phyloP scores from a whole-genome alignment of 2,797 vertebrate genomes.

The Tauraco hartlaubi region DNA sequence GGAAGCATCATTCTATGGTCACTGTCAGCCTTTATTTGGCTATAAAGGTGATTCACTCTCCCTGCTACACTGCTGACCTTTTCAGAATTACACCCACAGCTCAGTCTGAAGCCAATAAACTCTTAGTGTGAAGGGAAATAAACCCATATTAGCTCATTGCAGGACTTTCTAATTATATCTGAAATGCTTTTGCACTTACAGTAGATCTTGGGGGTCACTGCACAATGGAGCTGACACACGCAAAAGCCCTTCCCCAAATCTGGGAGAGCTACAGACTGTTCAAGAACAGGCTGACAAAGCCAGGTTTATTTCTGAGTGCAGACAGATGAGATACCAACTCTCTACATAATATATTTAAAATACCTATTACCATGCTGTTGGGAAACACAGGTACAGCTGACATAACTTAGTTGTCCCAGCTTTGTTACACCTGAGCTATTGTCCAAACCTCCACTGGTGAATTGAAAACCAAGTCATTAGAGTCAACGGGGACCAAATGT shows the following conservation, averaged over 20 bases:
- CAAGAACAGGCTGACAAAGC: not conserved
- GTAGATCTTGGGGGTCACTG: not conserved
- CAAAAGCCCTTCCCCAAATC: not conserved
- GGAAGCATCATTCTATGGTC: not conserved
- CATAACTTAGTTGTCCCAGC: not conserved
- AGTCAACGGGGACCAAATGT: not conserved
- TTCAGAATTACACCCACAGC: conserved; percentile 52
- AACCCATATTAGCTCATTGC: not conserved
- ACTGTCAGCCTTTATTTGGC: conserved; percentile 27
- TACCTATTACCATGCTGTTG: not conserved
- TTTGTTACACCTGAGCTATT: not conserved
- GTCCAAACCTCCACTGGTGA: not conserved
- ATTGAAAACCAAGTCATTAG: not conserved
- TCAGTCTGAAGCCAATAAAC: conserved; percentile 29
- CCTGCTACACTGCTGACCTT: conserved; percentile 29
- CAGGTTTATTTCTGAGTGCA: not conserved
- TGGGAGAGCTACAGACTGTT: not conserved
- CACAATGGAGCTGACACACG: not conserved
- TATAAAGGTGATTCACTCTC: conserved; percentile 45
- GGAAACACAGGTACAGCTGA: not conserved
- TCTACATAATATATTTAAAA: not conserved
- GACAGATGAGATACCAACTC: not conserved
- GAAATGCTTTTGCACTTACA: not conserved
- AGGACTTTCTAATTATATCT: conserved; percentile 10
- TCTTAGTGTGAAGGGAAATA: conserved; percentile 2